Percentiles rank a stretch among this genome's conserved stretches.
Conservation (phyloP, 1,140 invertebrate genomes). For the Cotesia chilonis region DNA sequence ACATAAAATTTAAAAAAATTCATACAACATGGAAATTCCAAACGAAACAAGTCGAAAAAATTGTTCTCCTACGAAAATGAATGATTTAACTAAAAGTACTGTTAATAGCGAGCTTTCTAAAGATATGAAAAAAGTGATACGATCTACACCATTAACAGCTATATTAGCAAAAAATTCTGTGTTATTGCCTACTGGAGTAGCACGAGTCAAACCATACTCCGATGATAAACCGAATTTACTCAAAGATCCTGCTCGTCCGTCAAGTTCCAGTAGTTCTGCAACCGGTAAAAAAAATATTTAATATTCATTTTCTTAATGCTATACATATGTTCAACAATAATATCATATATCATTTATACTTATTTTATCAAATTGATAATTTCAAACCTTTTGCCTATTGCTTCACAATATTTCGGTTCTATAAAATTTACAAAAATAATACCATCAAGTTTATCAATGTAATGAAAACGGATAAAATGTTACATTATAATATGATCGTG, state of each 20-base stretch:
- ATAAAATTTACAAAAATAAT: too few species aligned
- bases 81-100: neutral
- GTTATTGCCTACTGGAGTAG: conserved; percentile 52
- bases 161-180: conserved; percentile 49
- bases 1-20: too few species aligned
- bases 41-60: conserved; percentile 11
- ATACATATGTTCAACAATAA: neutral
- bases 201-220: conserved; percentile 48
- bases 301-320: neutral
- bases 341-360: neutral
- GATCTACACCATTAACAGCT: conserved; percentile 44
- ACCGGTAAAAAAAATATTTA: conserved; percentile 61
- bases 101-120: conserved; percentile 41
- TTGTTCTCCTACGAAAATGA: conserved; percentile 2
- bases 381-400: too few species aligned
- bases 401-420: too few species aligned
- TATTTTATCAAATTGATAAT: too few species aligned
- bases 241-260: neutral
- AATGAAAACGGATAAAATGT: too few species aligned
- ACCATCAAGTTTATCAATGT: too few species aligned
- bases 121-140: conserved; percentile 54
- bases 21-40: conserved; percentile 22
- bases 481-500: too few species aligned
- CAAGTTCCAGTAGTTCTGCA: conserved; percentile 59
- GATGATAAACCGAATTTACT: conserved; percentile 13